Base-by-base conservation (phyloP, 2,113 vertebrate species). In the Formicarius rufipectus region DNA sequence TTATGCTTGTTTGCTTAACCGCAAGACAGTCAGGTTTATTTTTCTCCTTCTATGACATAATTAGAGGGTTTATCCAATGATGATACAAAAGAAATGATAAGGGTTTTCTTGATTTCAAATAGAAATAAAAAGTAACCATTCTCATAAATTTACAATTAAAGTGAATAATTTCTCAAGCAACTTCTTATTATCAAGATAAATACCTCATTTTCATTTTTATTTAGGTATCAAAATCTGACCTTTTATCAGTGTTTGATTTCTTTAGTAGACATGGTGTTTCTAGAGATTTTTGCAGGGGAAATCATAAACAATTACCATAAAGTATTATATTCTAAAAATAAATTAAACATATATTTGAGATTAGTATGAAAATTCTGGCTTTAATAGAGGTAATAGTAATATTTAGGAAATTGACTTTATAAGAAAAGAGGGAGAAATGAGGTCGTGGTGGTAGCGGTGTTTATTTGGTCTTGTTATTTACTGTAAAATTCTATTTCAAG, bases 371-470 rank as follows among this genome's bases (percentile, higher is more conserved):
- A 84, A 47, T 6, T 50, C 28, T 53, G 59, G 6, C 19, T 71
- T 88, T 71, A 67, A 53, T 39, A 47, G 88, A 62, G n/a, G 4
- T 77, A 62, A 62, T 8, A 44, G 8, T 52, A 37, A 9, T 74
- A 69, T 45, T 84, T 84, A 30, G 17, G 89, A 89, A 90, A 73
- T 3, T 47, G 12, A 58, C 42, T 81, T n/a, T 72, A 60, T 10
- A 55, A 75, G 27, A 9, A 67, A 31, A 60, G n/a, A 83, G 24
- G 17, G 4, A 2, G 1, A 74, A 74, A 79, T 35, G 47, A 40
- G 19, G 27, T 1, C 2, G 7, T 27, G 9, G 2, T 3, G 2
- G 2, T 82, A 21, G 25, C n/a, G n/a, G n/a, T 59, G 0, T 35
- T 81, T n/a, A 6, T 79, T 85, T 80, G 35, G 7, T 60, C 22